Evolutionary conservation across 2,888 invertebrate genomes (phyloP), one percentile per base, ranked within the genome.

Genomic region (Zelleria hepariella): DNA sequence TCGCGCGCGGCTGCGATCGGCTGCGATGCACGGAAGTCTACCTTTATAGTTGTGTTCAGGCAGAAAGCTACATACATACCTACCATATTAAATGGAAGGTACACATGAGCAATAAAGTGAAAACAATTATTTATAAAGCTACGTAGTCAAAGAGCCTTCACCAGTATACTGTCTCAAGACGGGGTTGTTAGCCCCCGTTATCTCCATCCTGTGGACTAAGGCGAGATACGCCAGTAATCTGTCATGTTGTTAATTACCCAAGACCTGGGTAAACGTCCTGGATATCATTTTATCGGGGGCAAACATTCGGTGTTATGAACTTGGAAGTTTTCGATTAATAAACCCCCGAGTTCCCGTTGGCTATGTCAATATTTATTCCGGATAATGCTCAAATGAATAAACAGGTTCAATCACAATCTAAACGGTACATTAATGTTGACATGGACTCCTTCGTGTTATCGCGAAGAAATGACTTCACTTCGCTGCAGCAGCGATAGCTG

Each of bases 141-240:
- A n/a, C n/a, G n/a, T n/a, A n/a, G n/a, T n/a, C n/a, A n/a, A n/a
- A 42, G 32, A 10, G 2, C 32, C 32, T 15, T 1, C 10, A 15
- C 15, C 15, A 42, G 10, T 2, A 32, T 15, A 42, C 10, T 15
- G 4, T 42, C 15, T 15, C 6, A 42, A 42, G 32, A 42, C 23
- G 18, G 51, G 58, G n/a, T 15, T 51, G 23, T 58, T 58, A 51
- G 27, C 58, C 52, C 42, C 27, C n/a, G 52, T 58, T 58, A 58
- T 58, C 58, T 25, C 10, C 52, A 52, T 52, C 58, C 58, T 51
- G 32, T 58, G 15, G 10, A 42, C 32, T 42, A 1, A 26, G 18
- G 49, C 8, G 5, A 54, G 26, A 5, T n/a, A 1, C 24, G n/a
- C 3, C 10, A 2, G 10, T 42, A 42, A 42, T 42, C 32, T 42